Evolutionary conservation across 2,888 invertebrate genomes (phyloP).

Genomic region (Himalopsyche anomala): DNA sequence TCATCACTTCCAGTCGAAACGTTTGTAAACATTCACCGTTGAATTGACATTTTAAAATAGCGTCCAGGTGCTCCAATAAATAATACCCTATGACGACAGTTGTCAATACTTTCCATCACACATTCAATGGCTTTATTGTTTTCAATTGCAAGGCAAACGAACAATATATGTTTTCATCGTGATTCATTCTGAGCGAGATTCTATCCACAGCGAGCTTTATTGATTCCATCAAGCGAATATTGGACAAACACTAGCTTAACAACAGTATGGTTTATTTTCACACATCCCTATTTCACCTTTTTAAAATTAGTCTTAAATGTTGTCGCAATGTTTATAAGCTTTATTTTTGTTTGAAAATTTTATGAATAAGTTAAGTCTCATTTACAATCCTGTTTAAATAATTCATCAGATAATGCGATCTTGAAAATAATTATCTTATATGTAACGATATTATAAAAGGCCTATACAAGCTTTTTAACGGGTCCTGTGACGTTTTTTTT

Average conservation of each 20-base stretch:
- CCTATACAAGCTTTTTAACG: too few species aligned
- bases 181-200: constrained; percentile 43
- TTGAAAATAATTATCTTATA: too few species aligned
- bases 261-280: background rate
- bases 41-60: constrained; percentile 2
- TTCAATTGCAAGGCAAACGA: constrained; percentile 39
- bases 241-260: background rate
- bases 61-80: constrained; percentile 3
- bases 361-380: too few species aligned
- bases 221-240: background rate
- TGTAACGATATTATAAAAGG: too few species aligned
- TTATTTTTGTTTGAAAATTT: too few species aligned
- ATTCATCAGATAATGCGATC: too few species aligned
- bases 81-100: constrained; percentile 6
- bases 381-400: too few species aligned
- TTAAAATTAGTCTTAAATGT: too few species aligned
- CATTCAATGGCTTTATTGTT: constrained; percentile 27
- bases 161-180: constrained; percentile 26
- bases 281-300: background rate
- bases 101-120: constrained; percentile 23
- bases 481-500: too few species aligned
- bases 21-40: background rate
- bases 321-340: too few species aligned
- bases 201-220: constrained; percentile 29
- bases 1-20: background rate